Percentiles rank a stretch among this genome's conserved stretches.
Conservation (phyloP, 2,113 vertebrate genomes). For the Lophura nycthemera region DNA sequence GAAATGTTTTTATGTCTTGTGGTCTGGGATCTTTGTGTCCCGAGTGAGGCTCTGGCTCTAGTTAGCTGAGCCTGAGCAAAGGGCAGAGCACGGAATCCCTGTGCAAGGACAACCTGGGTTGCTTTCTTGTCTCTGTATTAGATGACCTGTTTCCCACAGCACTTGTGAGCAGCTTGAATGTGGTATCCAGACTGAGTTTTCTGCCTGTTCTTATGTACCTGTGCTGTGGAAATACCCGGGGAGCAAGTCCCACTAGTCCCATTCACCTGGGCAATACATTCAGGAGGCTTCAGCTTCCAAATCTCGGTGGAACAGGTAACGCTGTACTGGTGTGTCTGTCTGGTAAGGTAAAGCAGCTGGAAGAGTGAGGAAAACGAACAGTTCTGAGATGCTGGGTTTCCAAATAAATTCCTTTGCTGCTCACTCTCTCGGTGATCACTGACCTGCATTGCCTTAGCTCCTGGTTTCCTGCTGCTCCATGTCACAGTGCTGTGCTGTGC, state of each 20-base stretch:
- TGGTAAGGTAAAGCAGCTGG: not conserved
- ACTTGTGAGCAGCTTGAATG: not conserved
- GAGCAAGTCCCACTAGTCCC: not conserved
- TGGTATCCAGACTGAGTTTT: not conserved
- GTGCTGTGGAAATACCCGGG: not conserved
- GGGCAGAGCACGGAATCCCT: not conserved
- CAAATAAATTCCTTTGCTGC: not conserved
- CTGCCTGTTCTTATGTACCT: not conserved
- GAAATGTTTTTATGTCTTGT: conserved; percentile 67
- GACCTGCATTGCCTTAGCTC: not conserved
- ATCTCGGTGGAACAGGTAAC: not conserved
- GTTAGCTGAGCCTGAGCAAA: conserved; percentile 29
- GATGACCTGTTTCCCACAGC: not conserved
- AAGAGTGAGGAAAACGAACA: not conserved
- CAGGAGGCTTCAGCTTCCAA: not conserved
- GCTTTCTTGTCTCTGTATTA: not conserved
- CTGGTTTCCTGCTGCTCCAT: not conserved
- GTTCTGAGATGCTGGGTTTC: not conserved
- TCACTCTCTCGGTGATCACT: not conserved
- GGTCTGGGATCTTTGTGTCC: conserved; percentile 54
- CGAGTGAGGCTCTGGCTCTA: conserved; percentile 20
- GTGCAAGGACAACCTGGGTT: conserved; percentile 16
- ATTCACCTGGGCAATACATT: not conserved
- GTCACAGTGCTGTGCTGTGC: not conserved
- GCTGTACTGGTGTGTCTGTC: not conserved